phyloP scores from a whole-genome alignment of 1,140 invertebrate genomes.

The Bicyclus anynana region DNA sequence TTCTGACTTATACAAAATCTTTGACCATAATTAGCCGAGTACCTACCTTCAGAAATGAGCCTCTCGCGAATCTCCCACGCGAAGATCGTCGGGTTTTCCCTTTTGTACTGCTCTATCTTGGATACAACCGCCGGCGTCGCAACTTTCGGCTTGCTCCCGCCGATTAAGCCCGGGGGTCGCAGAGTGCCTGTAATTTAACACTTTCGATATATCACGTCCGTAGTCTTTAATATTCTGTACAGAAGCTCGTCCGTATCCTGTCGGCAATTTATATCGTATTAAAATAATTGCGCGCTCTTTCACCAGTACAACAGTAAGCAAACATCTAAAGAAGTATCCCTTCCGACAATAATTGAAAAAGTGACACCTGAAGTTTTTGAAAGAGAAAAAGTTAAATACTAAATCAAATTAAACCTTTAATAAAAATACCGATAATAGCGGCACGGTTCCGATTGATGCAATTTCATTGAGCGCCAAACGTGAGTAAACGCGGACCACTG shows the following conservation, averaged over 20 bases:
- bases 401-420: conserved; percentile 60
- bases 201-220: neutral
- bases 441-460: conserved; percentile 65
- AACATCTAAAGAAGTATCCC: conserved; percentile 6
- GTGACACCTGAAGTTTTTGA: conserved; percentile 41
- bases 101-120: conserved; percentile 97
- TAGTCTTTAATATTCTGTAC: conserved; percentile 4
- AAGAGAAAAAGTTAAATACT: conserved; percentile 36
- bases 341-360: conserved; percentile 26
- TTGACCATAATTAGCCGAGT: conserved; percentile 26
- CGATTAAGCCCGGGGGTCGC: conserved; percentile 95
- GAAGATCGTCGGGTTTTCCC: conserved; percentile 98
- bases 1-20: conserved; percentile 35
- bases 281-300: conserved; percentile 15
- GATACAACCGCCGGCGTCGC: conserved; percentile 96
- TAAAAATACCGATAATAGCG: conserved; percentile 68
- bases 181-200: conserved; percentile 87
- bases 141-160: conserved; percentile 99
- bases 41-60: conserved; percentile 94
- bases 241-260: conserved; percentile 5
- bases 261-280: conserved; percentile 18
- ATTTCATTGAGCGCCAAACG: conserved; percentile 71
- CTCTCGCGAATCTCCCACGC: conserved; percentile 97
- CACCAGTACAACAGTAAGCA: conserved; percentile 6
- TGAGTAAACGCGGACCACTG: conserved; percentile 60